Conservation (phyloP, 2,113 vertebrate genomes). For the Channa maculata region DNA sequence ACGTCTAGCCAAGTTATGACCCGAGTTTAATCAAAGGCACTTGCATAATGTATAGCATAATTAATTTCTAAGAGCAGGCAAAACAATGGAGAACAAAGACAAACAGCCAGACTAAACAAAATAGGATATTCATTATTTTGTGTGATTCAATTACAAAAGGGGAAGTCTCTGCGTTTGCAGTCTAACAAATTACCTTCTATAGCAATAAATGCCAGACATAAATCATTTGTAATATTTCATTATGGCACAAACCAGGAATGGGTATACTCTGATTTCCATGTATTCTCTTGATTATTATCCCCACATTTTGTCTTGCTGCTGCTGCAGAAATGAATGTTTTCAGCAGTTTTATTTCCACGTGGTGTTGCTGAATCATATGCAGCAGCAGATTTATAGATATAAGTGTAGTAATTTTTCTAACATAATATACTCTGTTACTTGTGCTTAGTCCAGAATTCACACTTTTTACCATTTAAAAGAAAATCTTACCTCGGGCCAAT, state of each 20-base stretch:
- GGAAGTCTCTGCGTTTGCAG: slow-evolving; percentile 55
- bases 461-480: not conserved
- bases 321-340: not conserved
- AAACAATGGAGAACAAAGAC: slow-evolving; percentile 70
- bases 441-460: too few relatives aligned
- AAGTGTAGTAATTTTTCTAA: not conserved
- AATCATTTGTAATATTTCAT: slow-evolving; percentile 79
- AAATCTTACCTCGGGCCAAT: not conserved
- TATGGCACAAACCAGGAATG: slow-evolving; percentile 57
- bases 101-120: slow-evolving; percentile 67
- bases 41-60: slow-evolving; percentile 60
- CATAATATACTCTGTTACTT: too few relatives aligned
- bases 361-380: not conserved
- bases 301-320: slow-evolving; percentile 1
- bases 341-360: not conserved
- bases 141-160: slow-evolving; percentile 79
- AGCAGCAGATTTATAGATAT: not conserved
- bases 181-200: slow-evolving; percentile 76
- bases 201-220: slow-evolving; percentile 75
- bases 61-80: slow-evolving; percentile 55
- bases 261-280: slow-evolving; percentile 65
- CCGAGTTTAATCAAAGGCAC: slow-evolving; percentile 57
- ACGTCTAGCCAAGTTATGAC: slow-evolving; percentile 38
- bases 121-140: slow-evolving; percentile 77
- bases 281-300: slow-evolving; percentile 35